Evolutionary conservation across 2,113 vertebrate species (phyloP), one percentile per base, ranked within the genome.

Genomic region (Arenaria interpres): DNA sequence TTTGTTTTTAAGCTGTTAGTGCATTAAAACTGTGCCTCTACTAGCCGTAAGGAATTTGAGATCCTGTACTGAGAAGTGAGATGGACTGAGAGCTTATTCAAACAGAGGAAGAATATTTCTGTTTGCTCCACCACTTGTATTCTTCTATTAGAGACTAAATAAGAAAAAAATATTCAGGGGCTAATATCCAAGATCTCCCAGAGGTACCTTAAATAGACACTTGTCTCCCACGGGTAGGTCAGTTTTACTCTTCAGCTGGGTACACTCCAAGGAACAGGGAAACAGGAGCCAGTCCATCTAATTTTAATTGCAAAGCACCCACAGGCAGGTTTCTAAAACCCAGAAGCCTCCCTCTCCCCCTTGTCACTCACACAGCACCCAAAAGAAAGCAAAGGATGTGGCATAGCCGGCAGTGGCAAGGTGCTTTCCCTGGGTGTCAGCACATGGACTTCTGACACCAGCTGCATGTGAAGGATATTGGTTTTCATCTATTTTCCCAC

Each of bases 391-490:
- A 48, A 73, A 78, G 9, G 14, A 15, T 1, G 0, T 2, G 15
- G 14, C 35, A 51, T 20, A 76, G 4, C 14, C 13, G 3, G 25
- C 3, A 63, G 37, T 2, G 0, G 37, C 25, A 37, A 22, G 43
- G 50, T n/a, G 4, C 11, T 85, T 94, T 75, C 46, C 17, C 46
- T 72, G n/a, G 15, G 25, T 78, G 28, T 51, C 1, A 2, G 22
- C 3, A 1, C n/a, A 25, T 0, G 7, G n/a, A 37, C 41, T 37
- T 84, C 53, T 67, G 37, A 79, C 7, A 46, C 9, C 9, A 24
- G 16, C 32, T 2, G 2, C 24, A 27, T 0, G 0, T 21, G 14
- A 83, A 72, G 46, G 32, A 37, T 79, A 57, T 27, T 9, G 0
- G 6, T 45, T 83, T 85, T 72, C 7, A 2, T 24, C 6, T 37